Percentiles rank a stretch among this genome's conserved stretches.
Conservation (phyloP, 2,113 vertebrate genomes). For the Arenaria interpres region DNA sequence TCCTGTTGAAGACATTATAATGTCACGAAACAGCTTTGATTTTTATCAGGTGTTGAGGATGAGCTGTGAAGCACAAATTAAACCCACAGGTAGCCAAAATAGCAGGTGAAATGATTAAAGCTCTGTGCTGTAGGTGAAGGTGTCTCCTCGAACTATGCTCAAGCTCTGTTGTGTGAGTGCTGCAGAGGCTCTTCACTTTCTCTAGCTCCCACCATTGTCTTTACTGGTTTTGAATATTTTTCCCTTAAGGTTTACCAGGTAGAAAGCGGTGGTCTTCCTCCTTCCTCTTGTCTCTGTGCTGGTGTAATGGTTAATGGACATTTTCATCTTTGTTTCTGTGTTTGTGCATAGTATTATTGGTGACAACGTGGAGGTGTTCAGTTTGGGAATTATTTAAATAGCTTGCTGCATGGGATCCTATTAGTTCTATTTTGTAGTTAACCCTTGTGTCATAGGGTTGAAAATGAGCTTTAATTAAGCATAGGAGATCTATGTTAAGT, state of each 20-base stretch:
- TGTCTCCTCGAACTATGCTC: not conserved
- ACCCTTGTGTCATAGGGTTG: not conserved
- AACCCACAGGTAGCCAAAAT: not conserved
- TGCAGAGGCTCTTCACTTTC: not conserved
- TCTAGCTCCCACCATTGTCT: not conserved
- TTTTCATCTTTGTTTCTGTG: not conserved
- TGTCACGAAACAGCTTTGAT: conserved; percentile 13
- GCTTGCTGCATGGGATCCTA: not conserved
- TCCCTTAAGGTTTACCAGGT: not conserved
- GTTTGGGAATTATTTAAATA: not conserved
- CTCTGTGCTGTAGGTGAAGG: not conserved
- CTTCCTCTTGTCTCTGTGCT: not conserved
- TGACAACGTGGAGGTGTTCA: accelerated
- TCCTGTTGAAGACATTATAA: conserved; percentile 4
- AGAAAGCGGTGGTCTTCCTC: not conserved
- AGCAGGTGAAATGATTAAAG: conserved; percentile 35
- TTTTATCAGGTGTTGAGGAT: conserved; percentile 5
- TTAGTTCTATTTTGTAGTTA: not conserved
- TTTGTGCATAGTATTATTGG: not conserved
- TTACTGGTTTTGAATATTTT: not conserved
- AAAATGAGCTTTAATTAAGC: not conserved
- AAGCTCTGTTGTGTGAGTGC: not conserved
- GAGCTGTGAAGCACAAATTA: not conserved
- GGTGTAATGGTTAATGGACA: not conserved
- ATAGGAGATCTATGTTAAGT: not conserved